Evolutionary conservation across 2,888 invertebrate genomes (phyloP).

Genomic region (Synergus gifuensis): DNA sequence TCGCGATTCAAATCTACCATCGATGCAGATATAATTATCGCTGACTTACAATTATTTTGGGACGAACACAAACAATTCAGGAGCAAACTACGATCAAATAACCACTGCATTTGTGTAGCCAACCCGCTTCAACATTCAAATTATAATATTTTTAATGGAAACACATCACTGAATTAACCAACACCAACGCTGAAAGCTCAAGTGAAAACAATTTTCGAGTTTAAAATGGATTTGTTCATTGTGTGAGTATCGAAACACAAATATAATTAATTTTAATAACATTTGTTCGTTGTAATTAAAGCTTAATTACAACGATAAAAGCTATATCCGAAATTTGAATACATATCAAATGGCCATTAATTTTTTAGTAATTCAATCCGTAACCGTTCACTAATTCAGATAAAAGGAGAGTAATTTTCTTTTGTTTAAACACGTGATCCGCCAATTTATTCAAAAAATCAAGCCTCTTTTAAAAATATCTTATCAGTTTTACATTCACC

Average conservation of each 20-base stretch:
- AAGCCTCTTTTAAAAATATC: neutral
- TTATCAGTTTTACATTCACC: neutral
- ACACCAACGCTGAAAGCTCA: neutral
- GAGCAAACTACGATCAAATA: neutral
- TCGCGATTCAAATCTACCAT: neutral
- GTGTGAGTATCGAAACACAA: no score
- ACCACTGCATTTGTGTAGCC: neutral
- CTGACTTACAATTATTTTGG: neutral
- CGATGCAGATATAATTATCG: neutral
- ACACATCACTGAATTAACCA: neutral
- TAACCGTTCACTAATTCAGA: no score
- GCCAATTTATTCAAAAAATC: no score
- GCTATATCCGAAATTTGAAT: no score
- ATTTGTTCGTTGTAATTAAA: no score
- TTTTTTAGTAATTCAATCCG: no score
- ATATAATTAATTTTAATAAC: no score
- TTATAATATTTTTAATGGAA: neutral
- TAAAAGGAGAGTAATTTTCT: no score
- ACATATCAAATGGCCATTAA: no score
- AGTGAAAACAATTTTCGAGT: neutral
- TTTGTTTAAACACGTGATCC: no score
- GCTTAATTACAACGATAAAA: no score
- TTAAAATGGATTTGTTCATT: no score
- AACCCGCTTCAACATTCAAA: neutral
- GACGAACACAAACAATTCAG: neutral